Evolutionary conservation across 2,888 invertebrate genomes (phyloP), one percentile per base, ranked within the genome.

Genomic region (Eilema sororculum): DNA sequence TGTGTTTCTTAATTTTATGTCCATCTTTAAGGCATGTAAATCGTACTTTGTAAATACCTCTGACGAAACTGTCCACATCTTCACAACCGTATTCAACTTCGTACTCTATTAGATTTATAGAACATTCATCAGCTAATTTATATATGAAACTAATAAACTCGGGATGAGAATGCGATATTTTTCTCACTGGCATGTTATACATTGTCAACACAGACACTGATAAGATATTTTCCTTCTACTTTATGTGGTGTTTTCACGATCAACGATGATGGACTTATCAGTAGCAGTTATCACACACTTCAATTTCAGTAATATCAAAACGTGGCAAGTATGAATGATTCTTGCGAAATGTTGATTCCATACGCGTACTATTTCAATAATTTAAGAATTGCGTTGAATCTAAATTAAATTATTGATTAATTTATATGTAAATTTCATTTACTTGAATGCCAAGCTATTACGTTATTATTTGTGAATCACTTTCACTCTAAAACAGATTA

Each of bases 91-190:
- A 85, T 9, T 80, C 74, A 52, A 90, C 82, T 12, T 78, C 75
- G 73, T 86, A 90, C 28, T 89, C 78, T 22, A 85, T 82, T 41
- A 89, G 70, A 69, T 81, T 74, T 52, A 91, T 78, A 67, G 86
- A 77, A 57, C 84, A 82, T 62, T 84, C 74, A 69, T 89, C 79
- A 3, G 91, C 88, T 61, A 89, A 82, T 86, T 88, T 86, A 71
- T 85, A 75, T 72, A 93, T 89, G 71, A 93, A 85, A 30, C 84
- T 85, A 33, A 88, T 75, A 58, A 93, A 81, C 70, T 91, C 90
- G 73, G 84, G 82, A 41, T 88, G 85, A 61, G 87, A 86, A 64
- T 84, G 84, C 57, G 93, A 92, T 76, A 91, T 81, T 84, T 90
- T 93, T 74, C 90, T 86, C 63, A 73, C 76, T n/a, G 89, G 89